These are phyloP conservation scores for Elysia chlorotica DNA, from an alignment of 1,140 invertebrate species.

Conservation along the genomic window DNA sequence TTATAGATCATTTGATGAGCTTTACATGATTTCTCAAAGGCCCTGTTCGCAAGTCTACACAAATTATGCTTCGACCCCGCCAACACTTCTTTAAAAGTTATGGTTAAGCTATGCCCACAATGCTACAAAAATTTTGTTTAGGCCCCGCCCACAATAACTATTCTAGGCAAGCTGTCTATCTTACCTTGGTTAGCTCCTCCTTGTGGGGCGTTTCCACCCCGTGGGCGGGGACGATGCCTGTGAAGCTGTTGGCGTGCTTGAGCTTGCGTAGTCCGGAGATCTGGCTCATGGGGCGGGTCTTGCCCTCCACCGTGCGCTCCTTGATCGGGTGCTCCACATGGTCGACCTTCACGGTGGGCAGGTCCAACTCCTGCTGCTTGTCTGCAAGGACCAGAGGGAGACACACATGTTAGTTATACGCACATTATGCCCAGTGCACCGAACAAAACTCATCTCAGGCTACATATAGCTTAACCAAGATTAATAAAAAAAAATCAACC, in stretches of 20 bases:
- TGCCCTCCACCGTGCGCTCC: slow-evolving; percentile 74
- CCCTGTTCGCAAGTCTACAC: too few species aligned
- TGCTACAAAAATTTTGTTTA: too few species aligned
- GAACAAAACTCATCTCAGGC: too few species aligned
- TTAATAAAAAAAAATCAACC: too few species aligned
- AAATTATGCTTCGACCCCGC: too few species aligned
- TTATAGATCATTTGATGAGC: too few species aligned
- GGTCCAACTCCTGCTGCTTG: slow-evolving; percentile 94
- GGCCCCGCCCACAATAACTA: too few species aligned
- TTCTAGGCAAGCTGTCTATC: slow-evolving; percentile 21
- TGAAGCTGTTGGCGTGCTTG: slow-evolving; percentile 72
- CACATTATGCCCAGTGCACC: background rate
- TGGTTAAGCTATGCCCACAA: too few species aligned
- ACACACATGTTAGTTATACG: background rate
- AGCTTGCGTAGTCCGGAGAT: slow-evolving; percentile 56
- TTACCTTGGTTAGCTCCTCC: slow-evolving; percentile 82
- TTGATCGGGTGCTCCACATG: slow-evolving; percentile 66
- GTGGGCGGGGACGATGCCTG: slow-evolving; percentile 84
- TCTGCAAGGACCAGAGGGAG: slow-evolving; percentile 68
- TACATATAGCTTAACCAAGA: too few species aligned
- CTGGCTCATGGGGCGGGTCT: slow-evolving; percentile 55
- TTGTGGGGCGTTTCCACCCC: slow-evolving; percentile 91
- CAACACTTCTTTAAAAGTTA: too few species aligned
- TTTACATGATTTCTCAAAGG: too few species aligned
- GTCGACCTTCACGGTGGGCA: slow-evolving; percentile 75